Conservation (phyloP, 1,140 invertebrate genomes). For the Bombus terrestris region DNA sequence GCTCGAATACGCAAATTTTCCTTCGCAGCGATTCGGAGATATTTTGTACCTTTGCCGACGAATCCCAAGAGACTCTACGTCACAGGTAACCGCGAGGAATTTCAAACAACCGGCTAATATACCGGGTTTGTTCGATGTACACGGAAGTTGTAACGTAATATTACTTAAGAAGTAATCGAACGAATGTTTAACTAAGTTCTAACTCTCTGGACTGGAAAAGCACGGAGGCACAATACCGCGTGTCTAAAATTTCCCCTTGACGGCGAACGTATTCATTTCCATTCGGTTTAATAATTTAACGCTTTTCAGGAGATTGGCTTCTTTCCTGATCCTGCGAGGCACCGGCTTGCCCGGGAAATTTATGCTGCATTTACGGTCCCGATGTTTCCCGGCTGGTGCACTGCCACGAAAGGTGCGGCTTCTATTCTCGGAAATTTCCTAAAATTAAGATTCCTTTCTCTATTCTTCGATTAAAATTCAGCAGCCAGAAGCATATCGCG, state of each 20-base stretch:
- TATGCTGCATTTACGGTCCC: slow-evolving; percentile 13
- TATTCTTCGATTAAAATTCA: slow-evolving; percentile 14
- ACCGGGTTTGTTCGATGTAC: not conserved
- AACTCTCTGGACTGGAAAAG: not conserved
- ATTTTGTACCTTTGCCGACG: not conserved
- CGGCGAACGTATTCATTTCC: slow-evolving; percentile 16
- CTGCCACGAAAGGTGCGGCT: not conserved
- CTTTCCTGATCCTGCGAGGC: slow-evolving; percentile 11
- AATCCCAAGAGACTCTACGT: not conserved
- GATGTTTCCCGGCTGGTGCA: slow-evolving; percentile 2
- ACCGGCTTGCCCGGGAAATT: slow-evolving; percentile 3
- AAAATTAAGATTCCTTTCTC: slow-evolving; percentile 29
- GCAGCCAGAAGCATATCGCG: not conserved
- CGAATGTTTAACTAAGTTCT: not conserved
- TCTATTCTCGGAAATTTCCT: not conserved
- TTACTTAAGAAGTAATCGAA: not conserved
- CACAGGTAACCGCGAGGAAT: not conserved
- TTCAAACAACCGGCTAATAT: not conserved
- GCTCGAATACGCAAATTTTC: not conserved
- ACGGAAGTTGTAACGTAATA: too few species aligned
- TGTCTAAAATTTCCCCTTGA: not conserved
- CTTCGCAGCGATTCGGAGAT: not conserved
- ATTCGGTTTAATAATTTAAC: slow-evolving; percentile 41
- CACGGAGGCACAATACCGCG: not conserved
- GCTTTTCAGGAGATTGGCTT: slow-evolving; percentile 35